Base-by-base conservation (phyloP, 1,140 invertebrate species). In the Aphaenogaster floridana region DNA sequence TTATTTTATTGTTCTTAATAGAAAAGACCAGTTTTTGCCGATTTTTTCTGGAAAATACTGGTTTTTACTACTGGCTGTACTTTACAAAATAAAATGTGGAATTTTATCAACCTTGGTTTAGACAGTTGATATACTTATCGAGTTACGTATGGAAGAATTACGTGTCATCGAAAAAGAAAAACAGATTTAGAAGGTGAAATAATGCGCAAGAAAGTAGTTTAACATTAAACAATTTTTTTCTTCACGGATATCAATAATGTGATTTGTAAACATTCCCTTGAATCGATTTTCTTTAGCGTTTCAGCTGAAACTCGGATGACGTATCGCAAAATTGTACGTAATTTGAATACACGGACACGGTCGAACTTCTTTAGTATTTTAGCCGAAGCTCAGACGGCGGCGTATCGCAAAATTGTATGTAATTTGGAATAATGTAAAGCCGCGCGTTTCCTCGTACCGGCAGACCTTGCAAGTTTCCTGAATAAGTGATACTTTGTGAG, bases 401-500 rank as follows among this genome's bases (percentile, higher is more conserved):
- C 61, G 63, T 52, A 36, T 57, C 48, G 63, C 34, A 15, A 80
- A 54, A 80, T 80, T 52, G 78, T 52, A 50, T 66, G 28, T 74
- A 74, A 74, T 61, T 84, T 9, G 80, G 42, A 76, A 84, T 36
- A 84, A 84, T 50, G 59, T 76, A 64, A 72, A 84, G 69, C 28
- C 21, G 21, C 9, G 17, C 39, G 50, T 28, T 52, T 54, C n/a
- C 64, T n/a, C n/a, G 21, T 48, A 36, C 7, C 50, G 34, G 28
- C 54, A 42, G 69, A 76, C 80, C 69, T 84, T 84, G 80, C 42
- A 59, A 83, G 80, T 74, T 76, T 39, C 52, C 69, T 84, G 69
- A 84, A 84, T 84, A 84, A 84, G 42, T 84, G 69, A 84, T 84
- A 63, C 69, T 76, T 76, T 48, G 28, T 39, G 36, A 84, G 80